These are phyloP conservation scores for Enchytraeus crypticus DNA, from an alignment of 2,888 invertebrate genomes.

Conservation along the genomic window DNA sequence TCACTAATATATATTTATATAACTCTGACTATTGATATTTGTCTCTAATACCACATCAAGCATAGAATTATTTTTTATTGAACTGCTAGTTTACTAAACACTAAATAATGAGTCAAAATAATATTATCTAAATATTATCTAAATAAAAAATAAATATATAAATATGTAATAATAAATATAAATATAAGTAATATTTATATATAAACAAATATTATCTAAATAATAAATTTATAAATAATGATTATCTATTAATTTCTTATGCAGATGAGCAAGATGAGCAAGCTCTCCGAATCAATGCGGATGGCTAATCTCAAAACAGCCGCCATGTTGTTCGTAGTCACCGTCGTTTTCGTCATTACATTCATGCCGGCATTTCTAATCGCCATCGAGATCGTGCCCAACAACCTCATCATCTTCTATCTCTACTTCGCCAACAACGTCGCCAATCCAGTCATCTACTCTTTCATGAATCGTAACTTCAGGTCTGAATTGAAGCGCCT, in stretches of 20 bases:
- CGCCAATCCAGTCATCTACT: constrained; percentile 47
- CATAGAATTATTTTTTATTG: too few species aligned
- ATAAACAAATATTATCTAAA: too few species aligned
- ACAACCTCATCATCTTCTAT: constrained; percentile 41
- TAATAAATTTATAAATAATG: too few species aligned
- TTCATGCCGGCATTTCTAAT: constrained; percentile 43
- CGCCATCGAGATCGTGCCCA: constrained; percentile 30
- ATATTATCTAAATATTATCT: too few species aligned
- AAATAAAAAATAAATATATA: neutral
- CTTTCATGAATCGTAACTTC: constrained; percentile 47
- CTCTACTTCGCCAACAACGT: constrained; percentile 47
- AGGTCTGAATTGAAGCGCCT: constrained; percentile 37
- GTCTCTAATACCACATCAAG: too few species aligned
- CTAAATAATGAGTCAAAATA: too few species aligned
- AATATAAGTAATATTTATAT: neutral
- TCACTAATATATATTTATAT: too few species aligned
- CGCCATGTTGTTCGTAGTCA: constrained; percentile 46
- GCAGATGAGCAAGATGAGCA: constrained; percentile 20
- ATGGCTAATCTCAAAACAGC: constrained; percentile 44
- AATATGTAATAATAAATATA: neutral
- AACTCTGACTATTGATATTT: too few species aligned
- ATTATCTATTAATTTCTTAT: too few species aligned
- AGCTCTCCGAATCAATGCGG: constrained; percentile 23
- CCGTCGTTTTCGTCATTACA: constrained; percentile 42
- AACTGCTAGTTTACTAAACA: too few species aligned